Evolutionary conservation across 2,888 invertebrate species (phyloP).

Genomic region (Drosophila nr. fundita): DNA sequence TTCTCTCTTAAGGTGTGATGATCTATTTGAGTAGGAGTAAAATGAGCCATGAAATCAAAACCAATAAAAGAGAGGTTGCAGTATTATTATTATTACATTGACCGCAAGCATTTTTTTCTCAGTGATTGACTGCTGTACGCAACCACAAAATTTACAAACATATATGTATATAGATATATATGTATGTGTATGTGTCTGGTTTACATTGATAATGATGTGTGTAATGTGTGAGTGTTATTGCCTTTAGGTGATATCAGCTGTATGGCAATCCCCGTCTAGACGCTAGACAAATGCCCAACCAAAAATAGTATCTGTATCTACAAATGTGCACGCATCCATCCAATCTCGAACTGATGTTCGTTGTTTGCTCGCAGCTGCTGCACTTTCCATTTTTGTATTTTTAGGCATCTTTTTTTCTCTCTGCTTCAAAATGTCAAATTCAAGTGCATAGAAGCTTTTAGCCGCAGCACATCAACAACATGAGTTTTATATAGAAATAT

Average conservation of each 20-base stretch:
- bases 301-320: constrained; percentile 51
- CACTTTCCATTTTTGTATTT: constrained; percentile 55
- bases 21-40: background rate
- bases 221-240: constrained; percentile 1
- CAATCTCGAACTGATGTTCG: constrained; percentile 17
- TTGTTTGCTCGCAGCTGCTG: constrained; percentile 21
- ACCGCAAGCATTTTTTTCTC: constrained; percentile 13
- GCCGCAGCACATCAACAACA: constrained; percentile 5
- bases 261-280: constrained; percentile 30
- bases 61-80: background rate
- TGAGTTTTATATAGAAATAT: background rate
- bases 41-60: background rate
- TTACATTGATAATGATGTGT: constrained; percentile 62
- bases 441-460: constrained; percentile 57
- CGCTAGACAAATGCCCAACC: constrained; percentile 64
- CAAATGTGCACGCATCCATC: constrained; percentile 9
- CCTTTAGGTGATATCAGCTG: constrained; percentile 45
- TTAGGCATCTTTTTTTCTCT: constrained; percentile 41
- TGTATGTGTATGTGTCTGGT: constrained; percentile 31
- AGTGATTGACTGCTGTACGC: constrained; percentile 41
- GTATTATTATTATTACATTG: background rate
- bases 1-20: background rate
- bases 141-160: constrained; percentile 46
- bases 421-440: constrained; percentile 62
- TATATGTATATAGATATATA: constrained; percentile 15